A percentile compares a stretch with the other conserved stretches of the same genome.
These are phyloP conservation scores for Brachypodius melanocephalos DNA, from an alignment of 2,113 vertebrate species.

Conservation along the genomic window DNA sequence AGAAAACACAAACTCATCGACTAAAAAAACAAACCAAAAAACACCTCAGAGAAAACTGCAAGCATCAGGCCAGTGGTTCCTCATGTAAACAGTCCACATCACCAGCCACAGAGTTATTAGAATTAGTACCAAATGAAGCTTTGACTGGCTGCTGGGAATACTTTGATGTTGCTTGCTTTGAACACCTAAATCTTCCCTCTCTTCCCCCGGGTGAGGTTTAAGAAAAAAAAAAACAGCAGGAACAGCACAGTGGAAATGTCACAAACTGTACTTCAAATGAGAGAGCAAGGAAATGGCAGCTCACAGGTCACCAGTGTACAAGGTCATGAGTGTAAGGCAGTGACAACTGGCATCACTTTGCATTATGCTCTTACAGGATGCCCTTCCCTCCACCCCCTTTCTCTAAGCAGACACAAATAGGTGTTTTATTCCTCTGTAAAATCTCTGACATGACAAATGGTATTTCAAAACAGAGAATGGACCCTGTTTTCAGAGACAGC, in stretches of 20 bases:
- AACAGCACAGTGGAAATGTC: neutral
- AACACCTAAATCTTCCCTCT: neutral
- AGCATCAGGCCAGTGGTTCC: neutral
- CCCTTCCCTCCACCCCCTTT: neutral
- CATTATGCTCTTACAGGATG: neutral
- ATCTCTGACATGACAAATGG: neutral
- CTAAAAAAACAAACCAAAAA: neutral
- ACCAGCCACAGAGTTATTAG: neutral
- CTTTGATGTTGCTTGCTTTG: conserved; percentile 1
- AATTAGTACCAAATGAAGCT: neutral
- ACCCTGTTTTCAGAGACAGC: neutral
- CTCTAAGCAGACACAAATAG: neutral
- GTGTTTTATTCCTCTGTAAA: neutral
- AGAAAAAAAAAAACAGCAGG: neutral
- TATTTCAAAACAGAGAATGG: neutral
- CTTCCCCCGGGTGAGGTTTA: neutral
- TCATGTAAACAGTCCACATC: neutral
- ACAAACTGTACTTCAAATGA: neutral
- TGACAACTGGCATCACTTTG: neutral
- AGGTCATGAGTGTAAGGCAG: neutral
- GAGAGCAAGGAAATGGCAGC: neutral
- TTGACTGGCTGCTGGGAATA: neutral
- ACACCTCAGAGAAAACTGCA: neutral
- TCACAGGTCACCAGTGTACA: neutral
- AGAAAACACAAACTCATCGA: neutral